phyloP scores from a whole-genome alignment of 2,113 vertebrate species.

The Benitochromis conjunctus region DNA sequence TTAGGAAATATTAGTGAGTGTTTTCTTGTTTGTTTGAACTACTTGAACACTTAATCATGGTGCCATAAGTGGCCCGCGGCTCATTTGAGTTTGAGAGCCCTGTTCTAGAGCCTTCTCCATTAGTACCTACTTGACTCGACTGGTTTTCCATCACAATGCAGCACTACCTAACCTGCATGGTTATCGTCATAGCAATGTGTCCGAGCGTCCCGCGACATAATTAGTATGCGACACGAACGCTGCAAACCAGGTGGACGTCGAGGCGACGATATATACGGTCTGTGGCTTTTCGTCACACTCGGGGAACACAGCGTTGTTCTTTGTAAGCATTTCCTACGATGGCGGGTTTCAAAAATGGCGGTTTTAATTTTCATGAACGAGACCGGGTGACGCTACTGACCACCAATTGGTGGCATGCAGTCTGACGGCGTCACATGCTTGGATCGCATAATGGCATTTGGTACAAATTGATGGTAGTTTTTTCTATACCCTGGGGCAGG shows the following conservation, averaged over 20 bases:
- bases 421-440: neutral
- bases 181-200: neutral
- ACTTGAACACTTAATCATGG: no score
- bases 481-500: neutral
- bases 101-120: no score
- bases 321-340: neutral
- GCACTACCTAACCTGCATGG: neutral
- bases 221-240: neutral
- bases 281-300: neutral
- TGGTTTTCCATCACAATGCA: neutral
- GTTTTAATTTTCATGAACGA: neutral
- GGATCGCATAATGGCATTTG: neutral
- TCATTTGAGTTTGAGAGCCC: no score
- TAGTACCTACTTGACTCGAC: no score
- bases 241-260: neutral
- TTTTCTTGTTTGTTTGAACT: no score
- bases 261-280: neutral
- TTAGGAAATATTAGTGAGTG: no score
- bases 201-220: fast-evolving
- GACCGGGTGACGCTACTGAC: neutral
- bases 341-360: neutral
- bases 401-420: neutral
- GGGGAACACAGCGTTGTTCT: neutral
- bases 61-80: no score
- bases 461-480: no score